Evolutionary conservation across 2,113 vertebrate species (phyloP), one percentile per base, ranked within the genome.

Genomic region (Bagarius yarrelli): DNA sequence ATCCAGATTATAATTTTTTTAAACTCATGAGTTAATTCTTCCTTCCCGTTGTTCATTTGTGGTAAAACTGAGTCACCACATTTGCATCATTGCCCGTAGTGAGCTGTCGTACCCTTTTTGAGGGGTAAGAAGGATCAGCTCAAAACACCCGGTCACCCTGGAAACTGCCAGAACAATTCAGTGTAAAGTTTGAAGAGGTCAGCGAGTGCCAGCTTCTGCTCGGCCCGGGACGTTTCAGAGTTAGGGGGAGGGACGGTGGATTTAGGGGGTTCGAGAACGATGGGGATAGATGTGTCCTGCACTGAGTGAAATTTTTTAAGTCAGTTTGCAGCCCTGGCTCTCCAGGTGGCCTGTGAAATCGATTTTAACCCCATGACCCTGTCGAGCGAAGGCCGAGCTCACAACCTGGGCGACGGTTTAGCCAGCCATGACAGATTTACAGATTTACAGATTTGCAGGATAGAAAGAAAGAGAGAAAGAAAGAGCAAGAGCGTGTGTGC

Each of bases 91-190:
- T 83, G 74, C 83, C 80, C 23, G 72, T 79, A 78, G 83, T 78
- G 83, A 85, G 79, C 83, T 83, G 67, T 89, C 88, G 81, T 88
- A 85, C 86, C 88, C 91, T 92, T 92, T 87, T 90, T 92, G 92
- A 91, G 92, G 91, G 91, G 95, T 96, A 95, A 95, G 95, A 93
- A 94, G 94, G 95, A 95, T 97, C 96, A 95, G 95, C 95, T 95
- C 95, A 93, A 95, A 96, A 95, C 93, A 93, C 94, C 94, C 94
- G 92, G 94, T 99, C 96, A 92, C 95, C 96, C 93, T 97, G 95
- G 97, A 94, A 98, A 99, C 97, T 98, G 97, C 96, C 96, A 98
- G 92, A 98, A 97, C 95, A 97, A 98, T 98, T 95, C 95, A 94
- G 95, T 95, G 59, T 98, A 95, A 96, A 97, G 96, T 98, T 98